Evolutionary conservation across 92 coral and sea anemone species (phyloP), one percentile per base, ranked within the genome.

Genomic region (Epizoanthus rinbou): DNA sequence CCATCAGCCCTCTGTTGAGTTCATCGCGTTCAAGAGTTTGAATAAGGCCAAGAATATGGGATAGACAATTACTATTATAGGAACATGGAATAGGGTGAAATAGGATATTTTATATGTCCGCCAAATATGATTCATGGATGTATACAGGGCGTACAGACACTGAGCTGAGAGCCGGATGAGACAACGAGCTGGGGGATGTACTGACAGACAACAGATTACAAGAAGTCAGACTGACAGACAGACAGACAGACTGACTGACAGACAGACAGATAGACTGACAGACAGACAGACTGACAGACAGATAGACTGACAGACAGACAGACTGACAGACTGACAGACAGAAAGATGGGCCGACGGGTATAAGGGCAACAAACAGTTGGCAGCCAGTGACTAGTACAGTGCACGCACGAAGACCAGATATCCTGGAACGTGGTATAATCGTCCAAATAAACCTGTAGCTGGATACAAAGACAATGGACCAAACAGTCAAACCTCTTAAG

Each of bases 1-100:
- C 90, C 98, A 93, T 93, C 57, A 93, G 74, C 21, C 91, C 98
- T 83, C 98, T 93, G 71, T 5, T 17, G n/a, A n/a, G n/a, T n/a
- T n/a, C n/a, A n/a, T n/a, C n/a, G n/a, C 31, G 66, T 56, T 73
- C 21, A 21, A 69, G 69, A 25, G 45, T n/a, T 39, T 39, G 45
- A 39, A 39, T 39, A 39, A 39, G 45, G 45, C 45, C 4, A 39
- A 39, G 6, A 39, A 39, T 4, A 8, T 39, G 45, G 4, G 45
- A 39, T n/a, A n/a, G n/a, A n/a, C n/a, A n/a, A n/a, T n/a, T n/a
- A n/a, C n/a, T n/a, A n/a, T n/a, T n/a, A n/a, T n/a, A n/a, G n/a
- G n/a, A n/a, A n/a, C n/a, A n/a, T n/a, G n/a, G 45, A 39, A 39
- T 39, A 4, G 45, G 45, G 45, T 39, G 6, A 3, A n/a, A n/a